phyloP scores from a whole-genome alignment of 2,888 invertebrate species.

The Orchesella flavescens region DNA sequence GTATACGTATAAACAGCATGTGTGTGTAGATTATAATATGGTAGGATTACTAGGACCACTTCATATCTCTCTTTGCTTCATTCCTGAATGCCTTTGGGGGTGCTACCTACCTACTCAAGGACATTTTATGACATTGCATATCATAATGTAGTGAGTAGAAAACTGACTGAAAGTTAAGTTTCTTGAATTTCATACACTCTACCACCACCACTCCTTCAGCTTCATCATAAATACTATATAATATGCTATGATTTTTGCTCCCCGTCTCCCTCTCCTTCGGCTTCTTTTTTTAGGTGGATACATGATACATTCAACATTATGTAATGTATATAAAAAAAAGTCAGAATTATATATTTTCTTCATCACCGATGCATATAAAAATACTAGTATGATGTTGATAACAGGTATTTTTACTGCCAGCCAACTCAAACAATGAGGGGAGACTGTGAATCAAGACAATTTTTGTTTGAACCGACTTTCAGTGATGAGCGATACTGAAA shows the following conservation, averaged over 20 bases:
- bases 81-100: conserved; percentile 10
- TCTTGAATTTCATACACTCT: neutral
- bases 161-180: neutral
- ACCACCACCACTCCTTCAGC: no score
- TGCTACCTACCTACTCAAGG: conserved; percentile 61
- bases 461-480: neutral
- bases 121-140: conserved; percentile 63
- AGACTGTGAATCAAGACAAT: neutral
- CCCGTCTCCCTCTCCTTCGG: no score
- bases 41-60: neutral
- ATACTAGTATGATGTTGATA: neutral
- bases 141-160: neutral
- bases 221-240: no score
- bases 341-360: no score
- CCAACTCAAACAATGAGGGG: neutral
- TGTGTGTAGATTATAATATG: neutral
- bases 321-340: no score
- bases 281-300: no score
- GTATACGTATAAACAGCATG: neutral
- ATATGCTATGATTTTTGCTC: no score
- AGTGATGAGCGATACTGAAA: conserved; percentile 10
- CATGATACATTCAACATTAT: no score
- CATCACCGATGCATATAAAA: no score
- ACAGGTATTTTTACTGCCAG: neutral
- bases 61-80: neutral